Evolutionary conservation across 2,888 invertebrate genomes (phyloP).

Genomic region (Harpagoxenus sublaevis): DNA sequence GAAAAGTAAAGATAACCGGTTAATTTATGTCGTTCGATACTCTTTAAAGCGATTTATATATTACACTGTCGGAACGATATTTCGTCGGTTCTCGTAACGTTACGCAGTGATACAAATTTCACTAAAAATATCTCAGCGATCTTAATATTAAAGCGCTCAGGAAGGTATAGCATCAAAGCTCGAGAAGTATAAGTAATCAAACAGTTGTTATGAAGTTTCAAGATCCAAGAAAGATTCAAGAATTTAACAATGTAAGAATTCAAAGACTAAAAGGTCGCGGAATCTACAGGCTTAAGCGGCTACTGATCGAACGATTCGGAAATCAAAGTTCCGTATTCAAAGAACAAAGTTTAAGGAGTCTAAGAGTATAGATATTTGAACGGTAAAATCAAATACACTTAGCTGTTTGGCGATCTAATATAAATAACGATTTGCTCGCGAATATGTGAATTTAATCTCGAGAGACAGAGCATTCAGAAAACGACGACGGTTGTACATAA

Average conservation of each 20-base stretch:
- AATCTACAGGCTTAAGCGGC: not conserved
- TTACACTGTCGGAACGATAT: not conserved
- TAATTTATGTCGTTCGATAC: conserved; percentile 61
- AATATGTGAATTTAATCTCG: conserved; percentile 31
- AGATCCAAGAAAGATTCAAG: conserved; percentile 3
- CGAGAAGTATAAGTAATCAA: conserved; percentile 11
- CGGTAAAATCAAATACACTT: not conserved
- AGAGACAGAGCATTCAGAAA: not conserved
- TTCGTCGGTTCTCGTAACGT: not conserved
- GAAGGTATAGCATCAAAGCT: conserved; percentile 14
- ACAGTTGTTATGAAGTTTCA: conserved; percentile 9
- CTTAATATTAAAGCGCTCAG: not conserved
- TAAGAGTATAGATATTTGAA: not conserved
- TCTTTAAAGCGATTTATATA: conserved; percentile 7
- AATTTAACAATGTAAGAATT: conserved; percentile 10
- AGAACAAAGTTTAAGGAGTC: conserved; percentile 10
- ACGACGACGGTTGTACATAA: not conserved
- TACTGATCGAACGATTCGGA: conserved; percentile 17
- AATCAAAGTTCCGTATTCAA: conserved; percentile 19
- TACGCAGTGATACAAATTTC: conserved; percentile 15
- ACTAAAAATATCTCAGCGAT: conserved; percentile 1
- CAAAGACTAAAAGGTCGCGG: not conserved
- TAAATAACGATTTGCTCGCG: not conserved
- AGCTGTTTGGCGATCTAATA: conserved; percentile 6
- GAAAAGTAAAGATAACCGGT: conserved; percentile 36